Evolutionary conservation across 1,140 invertebrate genomes (phyloP), one percentile per base, ranked within the genome.

Genomic region (Atta colombica): DNA sequence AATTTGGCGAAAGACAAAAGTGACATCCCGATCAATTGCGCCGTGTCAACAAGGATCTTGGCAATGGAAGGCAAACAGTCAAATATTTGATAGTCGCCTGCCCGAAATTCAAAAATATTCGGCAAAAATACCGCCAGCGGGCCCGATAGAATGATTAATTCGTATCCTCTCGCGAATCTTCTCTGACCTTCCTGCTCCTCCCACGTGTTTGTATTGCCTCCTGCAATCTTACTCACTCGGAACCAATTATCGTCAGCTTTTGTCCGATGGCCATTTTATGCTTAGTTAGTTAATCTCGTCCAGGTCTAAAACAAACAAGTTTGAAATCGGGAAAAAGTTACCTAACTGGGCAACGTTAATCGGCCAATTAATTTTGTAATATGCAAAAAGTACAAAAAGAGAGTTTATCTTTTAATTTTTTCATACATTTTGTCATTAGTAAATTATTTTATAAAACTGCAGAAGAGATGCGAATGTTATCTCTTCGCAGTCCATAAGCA

Each of bases 31-130:
- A 88, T 88, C 89, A 87, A 85, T 63, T 71, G 68, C n/a, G 85
- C 85, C 91, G 78, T 91, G 93, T 93, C 92, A 93, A 93, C 74
- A 93, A 68, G 77, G 89, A 88, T 92, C 89, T 92, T 91, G 88
- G 87, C 91, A 91, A 93, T 93, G 91, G 86, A 93, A 91, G 89
- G 86, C 90, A 93, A 93, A 93, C 90, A 92, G 89, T 92, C 92
- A 93, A 93, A 93, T 93, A 92, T 93, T 93, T 93, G 92, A 90
- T 66, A 25, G 86, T 66, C 31, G 84, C 69, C 77, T 69, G 90
- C 82, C 91, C 91, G 90, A 93, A 90, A 92, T 93, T 93, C 87
- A 87, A 93, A 93, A 93, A 93, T 90, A 90, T 89, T 86, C 65
- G 65, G 14, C 88, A 87, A 72, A 89, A 71, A 78, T 69, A 81